Evolutionary conservation across 2,113 vertebrate genomes (phyloP), one percentile per base, ranked within the genome.

Genomic region (Mustela nigripes): DNA sequence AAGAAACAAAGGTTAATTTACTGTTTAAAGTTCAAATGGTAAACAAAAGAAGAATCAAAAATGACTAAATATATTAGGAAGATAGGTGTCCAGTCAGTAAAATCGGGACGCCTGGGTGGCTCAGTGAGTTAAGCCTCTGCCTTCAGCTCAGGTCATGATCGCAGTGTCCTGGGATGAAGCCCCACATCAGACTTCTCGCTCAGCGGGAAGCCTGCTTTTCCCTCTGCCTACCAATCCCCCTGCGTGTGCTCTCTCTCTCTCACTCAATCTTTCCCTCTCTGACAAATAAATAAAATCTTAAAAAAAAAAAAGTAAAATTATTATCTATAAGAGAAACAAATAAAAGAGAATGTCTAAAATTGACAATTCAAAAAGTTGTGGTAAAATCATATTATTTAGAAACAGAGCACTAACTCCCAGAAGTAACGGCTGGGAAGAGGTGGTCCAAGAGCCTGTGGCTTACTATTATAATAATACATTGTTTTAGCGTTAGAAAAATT

Each of bases 11-110:
- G 24, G 14, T 82, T 67, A 81, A 60, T 65, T 56, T 89, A 56
- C 26, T 94, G 39, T 79, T 91, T 97, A 58, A 95, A 74, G 19
- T 83, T 88, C 71, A 97, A 67, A 90, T 71, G 18, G 28, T 56
- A 97, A 67, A 11, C 33, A 69, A 87, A 93, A 93, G 45, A 42
- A 18, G 28, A 92, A 76, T 84, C 88, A n/a, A 39, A 58, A 71
- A 42, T 89, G 21, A 92, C 60, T 88, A 94, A 91, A 63, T n/a
- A 26, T 67, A 89, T 67, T 79, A 89, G 15, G 36, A 96, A 89
- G 45, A 63, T 80, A 39, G 3, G 22, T 39, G 89, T 83, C 63
- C 0, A 83, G 36, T 60, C 42, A 81, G n/a, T 91, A 62, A 89
- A 95, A 88, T 82, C 71, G 26, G 62, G 26, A 62, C 11, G 2